A percentile compares a stretch with the other conserved stretches of the same genome.
Conservation (phyloP, 2,113 vertebrate genomes). For the Podarcis cretensis region DNA sequence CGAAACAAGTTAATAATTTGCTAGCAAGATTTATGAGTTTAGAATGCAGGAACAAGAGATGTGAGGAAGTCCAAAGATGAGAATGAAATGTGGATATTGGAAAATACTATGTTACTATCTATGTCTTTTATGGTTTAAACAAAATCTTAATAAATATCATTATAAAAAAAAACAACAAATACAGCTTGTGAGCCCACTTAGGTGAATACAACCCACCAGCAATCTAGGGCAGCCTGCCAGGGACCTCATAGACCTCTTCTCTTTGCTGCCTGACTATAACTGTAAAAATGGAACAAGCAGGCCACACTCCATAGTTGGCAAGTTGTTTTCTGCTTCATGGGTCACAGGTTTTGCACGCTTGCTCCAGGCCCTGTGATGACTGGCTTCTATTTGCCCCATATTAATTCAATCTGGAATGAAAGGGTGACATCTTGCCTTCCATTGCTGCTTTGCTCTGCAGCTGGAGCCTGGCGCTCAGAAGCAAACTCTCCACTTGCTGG, state of each 20-base stretch:
- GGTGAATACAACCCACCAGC: background rate
- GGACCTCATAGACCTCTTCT: background rate
- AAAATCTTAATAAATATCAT: too few relatives aligned
- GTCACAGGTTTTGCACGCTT: background rate
- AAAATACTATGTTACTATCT: too few relatives aligned
- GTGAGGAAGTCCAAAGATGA: too few relatives aligned
- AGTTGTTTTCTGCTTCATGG: background rate
- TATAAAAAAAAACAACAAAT: too few relatives aligned
- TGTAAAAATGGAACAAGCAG: background rate
- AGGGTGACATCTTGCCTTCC: background rate
- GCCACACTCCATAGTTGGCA: too few relatives aligned
- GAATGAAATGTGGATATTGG: too few relatives aligned
- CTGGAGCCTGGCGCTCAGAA: slow-evolving; percentile 33
- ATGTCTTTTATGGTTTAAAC: too few relatives aligned
- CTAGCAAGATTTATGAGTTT: too few relatives aligned
- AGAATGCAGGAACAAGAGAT: too few relatives aligned
- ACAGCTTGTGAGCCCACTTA: too few relatives aligned
- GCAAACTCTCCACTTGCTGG: slow-evolving; percentile 27
- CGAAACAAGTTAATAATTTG: too few relatives aligned
- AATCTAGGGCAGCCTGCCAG: background rate
- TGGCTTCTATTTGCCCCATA: slow-evolving; percentile 14
- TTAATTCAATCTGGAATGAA: background rate
- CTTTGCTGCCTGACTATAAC: background rate
- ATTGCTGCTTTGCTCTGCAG: background rate
- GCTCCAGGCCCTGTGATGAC: slow-evolving; percentile 15